Evolutionary conservation across 2,888 invertebrate species (phyloP), one percentile per base, ranked within the genome.

Genomic region (Pharmacophagus antenor): DNA sequence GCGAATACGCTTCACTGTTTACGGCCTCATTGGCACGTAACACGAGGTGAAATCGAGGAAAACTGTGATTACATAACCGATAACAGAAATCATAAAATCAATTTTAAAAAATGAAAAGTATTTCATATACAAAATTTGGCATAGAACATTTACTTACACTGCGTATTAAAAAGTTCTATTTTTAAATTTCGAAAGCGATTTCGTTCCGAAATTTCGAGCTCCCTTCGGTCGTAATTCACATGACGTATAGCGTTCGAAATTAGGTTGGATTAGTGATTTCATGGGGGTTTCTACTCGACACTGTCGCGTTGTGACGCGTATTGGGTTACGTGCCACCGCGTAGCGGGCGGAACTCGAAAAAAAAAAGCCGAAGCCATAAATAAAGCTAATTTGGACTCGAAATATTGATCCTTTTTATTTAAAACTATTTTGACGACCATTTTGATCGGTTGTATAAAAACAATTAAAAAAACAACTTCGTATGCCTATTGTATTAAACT

Each of bases 231-330:
- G 79, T 82, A 80, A 80, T 78, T 79, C 76, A 69, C 68, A 78
- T 80, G 82, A 82, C 73, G 72, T 77, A 82, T 78, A 73, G 74
- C 76, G 79, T 80, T 79, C 74, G 76, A 77, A 83, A 84, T 84
- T 84, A 82, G 82, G 77, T 76, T 74, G 82, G 82, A 84, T 84
- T 82, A 82, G 81, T 82, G 82, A 84, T 84, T 83, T 81, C 78
- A 78, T 70, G 79, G 76, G 61, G 61, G 70, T 77, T 77, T 77
- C 77, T 75, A 64, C 70, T 69, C 63, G 69, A 71, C 68, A 70
- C 67, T 67, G 65, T 72, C 71, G 67, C 67, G 64, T 68, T 70
- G 68, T 66, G 63, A 70, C 70, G 66, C 66, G 65, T 79, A 75
- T 81, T 75, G 61, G 69, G 73, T 80, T 80, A 71, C 80, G 51